Evolutionary conservation across 2,113 vertebrate genomes (phyloP), one percentile per base, ranked within the genome.

Genomic region (Lampris megalopsis): DNA sequence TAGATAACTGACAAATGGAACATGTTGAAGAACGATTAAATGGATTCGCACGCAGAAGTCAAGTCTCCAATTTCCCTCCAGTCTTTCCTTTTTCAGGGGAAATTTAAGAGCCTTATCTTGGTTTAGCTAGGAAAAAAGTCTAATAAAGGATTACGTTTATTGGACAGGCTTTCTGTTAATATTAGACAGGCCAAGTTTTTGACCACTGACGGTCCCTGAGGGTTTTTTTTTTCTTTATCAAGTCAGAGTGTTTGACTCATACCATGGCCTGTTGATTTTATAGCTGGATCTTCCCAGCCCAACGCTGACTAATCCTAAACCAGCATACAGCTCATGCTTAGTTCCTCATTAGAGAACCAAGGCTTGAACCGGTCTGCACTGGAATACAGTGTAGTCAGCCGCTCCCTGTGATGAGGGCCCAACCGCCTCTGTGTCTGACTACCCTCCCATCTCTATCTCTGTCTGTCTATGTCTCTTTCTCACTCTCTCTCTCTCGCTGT

Each of bases 291-390:
- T 74, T 65, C 59, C 41, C 40, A n/a, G 54, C n/a, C 4, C 6
- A 65, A 47, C 6, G 50, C 80, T 91, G 73, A 87, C 75, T 92
- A 90, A 88, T 84, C 77, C 82, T 71, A 53, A 82, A 49, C 69
- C 66, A 48, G 69, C 59, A 69, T 43, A 71, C 79, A 71, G 79
- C 70, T 79, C 73, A 83, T 53, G 73, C 80, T 88, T 59, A 73
- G 75, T 91, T 89, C 82, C 87, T 86, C 86, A 74, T 86, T 56
- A 37, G 70, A 81, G 82, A 58, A 13, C 45, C 69, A 41, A 4
- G 60, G 87, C 73, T 68, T 68, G 69, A 92, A 92, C 89, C 82
- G 52, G 92, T 94, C 76, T 88, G 79, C 49, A 1, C 91, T 79
- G 86, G 91, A 90, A 70, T 74, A 37, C 24, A 24, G 35, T 13